Evolutionary conservation across 2,888 invertebrate species (phyloP).

Genomic region (Hydriomena furcata): DNA sequence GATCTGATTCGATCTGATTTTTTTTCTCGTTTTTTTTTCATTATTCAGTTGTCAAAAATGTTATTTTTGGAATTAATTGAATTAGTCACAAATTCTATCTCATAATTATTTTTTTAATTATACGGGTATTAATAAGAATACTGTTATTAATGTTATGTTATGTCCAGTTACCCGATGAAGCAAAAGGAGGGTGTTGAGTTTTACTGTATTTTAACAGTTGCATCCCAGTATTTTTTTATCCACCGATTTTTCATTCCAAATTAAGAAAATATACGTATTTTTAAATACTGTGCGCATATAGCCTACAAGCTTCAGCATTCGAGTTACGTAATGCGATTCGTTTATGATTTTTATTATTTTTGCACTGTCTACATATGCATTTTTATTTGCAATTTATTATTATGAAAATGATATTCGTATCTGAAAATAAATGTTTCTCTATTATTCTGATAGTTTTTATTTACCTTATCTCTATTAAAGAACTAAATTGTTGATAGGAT

Average conservation of each 20-base stretch:
- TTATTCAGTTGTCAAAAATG: too few species aligned
- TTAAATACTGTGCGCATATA: constrained; percentile 49
- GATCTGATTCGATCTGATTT: too few species aligned
- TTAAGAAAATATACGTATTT: constrained; percentile 17
- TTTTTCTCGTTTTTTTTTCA: too few species aligned
- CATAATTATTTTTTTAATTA: background rate
- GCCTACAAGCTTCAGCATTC: constrained; percentile 22
- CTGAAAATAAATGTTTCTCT: constrained; percentile 63
- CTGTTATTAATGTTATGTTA: constrained; percentile 21
- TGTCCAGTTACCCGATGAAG: too few species aligned
- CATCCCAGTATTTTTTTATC: constrained; percentile 47
- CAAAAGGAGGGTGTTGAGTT: constrained; percentile 22
- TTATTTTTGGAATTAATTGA: too few species aligned
- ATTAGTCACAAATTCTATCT: too few species aligned
- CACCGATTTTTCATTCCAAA: constrained; percentile 56
- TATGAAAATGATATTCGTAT: constrained; percentile 56
- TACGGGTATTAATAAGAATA: constrained; percentile 35
- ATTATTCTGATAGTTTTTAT: constrained; percentile 34
- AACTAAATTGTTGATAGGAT: too few species aligned
- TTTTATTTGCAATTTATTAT: constrained; percentile 52
- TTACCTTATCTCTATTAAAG: too few species aligned
- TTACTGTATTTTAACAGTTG: constrained; percentile 22
- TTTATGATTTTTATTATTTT: constrained; percentile 40
- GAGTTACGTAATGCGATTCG: constrained; percentile 25
- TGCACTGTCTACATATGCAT: constrained; percentile 63